Conservation (phyloP, 2,888 invertebrate species). For the Barypeithes pellucidus region DNA sequence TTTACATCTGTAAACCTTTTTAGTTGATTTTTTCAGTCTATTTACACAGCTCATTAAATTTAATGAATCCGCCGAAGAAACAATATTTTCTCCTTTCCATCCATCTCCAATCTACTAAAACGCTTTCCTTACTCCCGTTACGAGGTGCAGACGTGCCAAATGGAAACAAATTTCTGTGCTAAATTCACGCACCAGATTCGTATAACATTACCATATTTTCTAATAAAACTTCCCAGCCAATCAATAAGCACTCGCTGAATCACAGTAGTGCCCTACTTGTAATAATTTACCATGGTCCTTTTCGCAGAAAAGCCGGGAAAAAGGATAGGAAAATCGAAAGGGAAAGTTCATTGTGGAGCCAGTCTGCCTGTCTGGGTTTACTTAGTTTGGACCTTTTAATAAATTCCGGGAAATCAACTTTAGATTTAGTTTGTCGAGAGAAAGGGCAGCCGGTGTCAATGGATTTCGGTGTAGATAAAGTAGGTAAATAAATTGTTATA, state of each 20-base stretch:
- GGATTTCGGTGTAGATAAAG: background rate
- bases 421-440: background rate
- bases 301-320: conserved; percentile 30
- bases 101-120: conserved; percentile 40
- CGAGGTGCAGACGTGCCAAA: conserved; percentile 37
- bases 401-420: conserved; percentile 10
- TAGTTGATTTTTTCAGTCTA: background rate
- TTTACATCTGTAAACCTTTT: conserved; percentile 8
- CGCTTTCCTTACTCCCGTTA: conserved; percentile 21
- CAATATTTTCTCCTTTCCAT: conserved; percentile 18
- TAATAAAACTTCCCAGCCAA: conserved; percentile 59
- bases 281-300: conserved; percentile 54
- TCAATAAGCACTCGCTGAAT: conserved; percentile 58
- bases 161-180: conserved; percentile 40
- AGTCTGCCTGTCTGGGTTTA: conserved; percentile 26
- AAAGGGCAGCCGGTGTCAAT: conserved; percentile 3
- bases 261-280: conserved; percentile 58
- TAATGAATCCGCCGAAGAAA: background rate
- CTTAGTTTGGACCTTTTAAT: conserved; percentile 14
- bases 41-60: conserved; percentile 5
- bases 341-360: conserved; percentile 39
- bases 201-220: conserved; percentile 58
- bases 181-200: conserved; percentile 48
- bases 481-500: background rate
- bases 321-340: conserved; percentile 38